phyloP scores from a whole-genome alignment of 2,797 vertebrate species.

The Leucoraja ocellata region DNA sequence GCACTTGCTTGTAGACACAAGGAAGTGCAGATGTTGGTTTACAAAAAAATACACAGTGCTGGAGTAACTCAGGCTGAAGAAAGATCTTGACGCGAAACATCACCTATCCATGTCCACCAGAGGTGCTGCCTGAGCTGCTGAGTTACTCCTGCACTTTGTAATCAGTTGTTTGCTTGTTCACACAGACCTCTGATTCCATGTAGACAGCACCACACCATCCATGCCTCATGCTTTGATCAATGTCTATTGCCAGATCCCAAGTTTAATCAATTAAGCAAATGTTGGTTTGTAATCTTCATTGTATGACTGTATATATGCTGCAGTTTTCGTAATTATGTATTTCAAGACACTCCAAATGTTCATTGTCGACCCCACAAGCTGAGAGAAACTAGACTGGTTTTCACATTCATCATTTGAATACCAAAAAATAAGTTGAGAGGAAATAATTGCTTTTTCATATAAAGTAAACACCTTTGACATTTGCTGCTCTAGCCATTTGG shows the following conservation, averaged over 20 bases:
- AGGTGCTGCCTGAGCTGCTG: too few relatives aligned
- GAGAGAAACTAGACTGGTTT: background rate
- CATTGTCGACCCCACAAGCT: background rate
- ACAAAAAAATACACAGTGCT: too few relatives aligned
- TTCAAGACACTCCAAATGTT: background rate
- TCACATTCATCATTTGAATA: background rate
- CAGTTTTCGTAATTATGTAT: background rate
- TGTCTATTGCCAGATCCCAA: too few relatives aligned
- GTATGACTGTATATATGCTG: background rate
- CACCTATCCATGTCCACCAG: too few relatives aligned
- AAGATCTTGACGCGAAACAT: too few relatives aligned
- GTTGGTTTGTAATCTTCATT: background rate
- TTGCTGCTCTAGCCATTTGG: background rate
- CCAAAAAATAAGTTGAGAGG: background rate
- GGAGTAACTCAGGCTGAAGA: too few relatives aligned
- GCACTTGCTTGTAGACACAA: too few relatives aligned
- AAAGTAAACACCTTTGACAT: background rate
- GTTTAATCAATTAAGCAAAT: background rate
- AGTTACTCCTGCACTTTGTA: too few relatives aligned
- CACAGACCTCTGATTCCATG: background rate
- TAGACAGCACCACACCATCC: background rate
- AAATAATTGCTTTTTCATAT: background rate
- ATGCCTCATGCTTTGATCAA: background rate
- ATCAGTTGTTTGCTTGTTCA: background rate
- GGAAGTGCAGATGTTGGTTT: too few relatives aligned